Conservation (phyloP, 2,888 invertebrate species). For the Eurytoma adleriae region DNA sequence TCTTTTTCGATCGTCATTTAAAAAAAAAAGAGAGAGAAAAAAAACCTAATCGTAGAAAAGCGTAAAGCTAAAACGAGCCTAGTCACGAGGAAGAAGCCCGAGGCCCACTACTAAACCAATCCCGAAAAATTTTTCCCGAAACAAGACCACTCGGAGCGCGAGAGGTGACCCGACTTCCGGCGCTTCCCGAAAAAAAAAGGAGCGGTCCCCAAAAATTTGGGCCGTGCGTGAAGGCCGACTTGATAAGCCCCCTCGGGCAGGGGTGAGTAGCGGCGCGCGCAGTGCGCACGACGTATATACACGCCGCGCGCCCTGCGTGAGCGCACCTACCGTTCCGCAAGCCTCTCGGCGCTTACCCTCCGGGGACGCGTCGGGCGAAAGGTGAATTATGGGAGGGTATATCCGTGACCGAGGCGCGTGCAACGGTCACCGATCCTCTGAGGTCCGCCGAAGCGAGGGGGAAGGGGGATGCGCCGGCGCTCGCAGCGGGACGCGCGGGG, state of each 20-base stretch:
- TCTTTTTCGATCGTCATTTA: too few relatives aligned
- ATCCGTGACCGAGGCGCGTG: conserved; percentile 26
- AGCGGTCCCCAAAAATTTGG: too few relatives aligned
- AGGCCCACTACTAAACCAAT: too few relatives aligned
- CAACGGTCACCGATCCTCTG: not conserved
- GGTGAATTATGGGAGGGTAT: conserved; percentile 37
- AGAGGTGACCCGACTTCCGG: too few relatives aligned
- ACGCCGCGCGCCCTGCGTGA: not conserved
- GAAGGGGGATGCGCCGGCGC: conserved; percentile 25
- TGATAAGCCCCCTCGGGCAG: not conserved
- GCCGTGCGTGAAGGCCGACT: too few relatives aligned
- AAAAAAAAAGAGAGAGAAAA: too few relatives aligned
- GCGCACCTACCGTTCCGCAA: not conserved
- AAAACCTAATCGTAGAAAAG: too few relatives aligned
- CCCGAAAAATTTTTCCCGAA: too few relatives aligned
- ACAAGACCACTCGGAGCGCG: too few relatives aligned
- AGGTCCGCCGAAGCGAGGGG: not conserved
- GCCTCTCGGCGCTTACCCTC: not conserved
- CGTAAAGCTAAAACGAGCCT: too few relatives aligned
- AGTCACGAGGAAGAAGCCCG: too few relatives aligned
- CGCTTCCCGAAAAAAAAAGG: too few relatives aligned
- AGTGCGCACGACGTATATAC: conserved; percentile 2
- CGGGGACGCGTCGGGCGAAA: not conserved
- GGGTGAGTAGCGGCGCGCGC: not conserved
- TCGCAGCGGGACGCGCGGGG: conserved; percentile 14